Percentiles rank a stretch among this genome's conserved stretches.
Conservation (phyloP, 2,888 invertebrate species). For the Microplitis manilae region DNA sequence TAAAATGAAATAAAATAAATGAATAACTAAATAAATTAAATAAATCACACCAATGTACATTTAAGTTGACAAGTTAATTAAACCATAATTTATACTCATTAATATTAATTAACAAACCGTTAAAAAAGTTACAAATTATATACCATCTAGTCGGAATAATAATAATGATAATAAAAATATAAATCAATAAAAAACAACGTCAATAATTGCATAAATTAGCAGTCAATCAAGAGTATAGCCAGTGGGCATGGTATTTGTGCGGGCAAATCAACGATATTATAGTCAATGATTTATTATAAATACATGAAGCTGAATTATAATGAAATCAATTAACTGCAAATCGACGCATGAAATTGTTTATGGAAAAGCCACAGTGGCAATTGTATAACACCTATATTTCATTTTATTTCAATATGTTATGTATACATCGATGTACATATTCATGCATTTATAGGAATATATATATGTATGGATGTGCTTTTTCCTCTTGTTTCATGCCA, state of each 20-base stretch:
- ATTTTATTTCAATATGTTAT: slow-evolving; percentile 1
- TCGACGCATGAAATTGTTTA: slow-evolving; percentile 29
- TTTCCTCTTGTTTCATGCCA: slow-evolving; percentile 24
- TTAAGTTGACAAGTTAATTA: slow-evolving; percentile 24
- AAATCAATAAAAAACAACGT: not conserved
- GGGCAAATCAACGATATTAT: slow-evolving; percentile 7
- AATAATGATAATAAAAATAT: not conserved
- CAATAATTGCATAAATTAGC: slow-evolving; percentile 20
- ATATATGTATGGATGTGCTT: not conserved
- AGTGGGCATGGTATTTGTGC: not conserved
- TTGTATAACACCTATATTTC: not conserved
- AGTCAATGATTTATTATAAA: slow-evolving; percentile 24
- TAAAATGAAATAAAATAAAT: slow-evolving; percentile 8
- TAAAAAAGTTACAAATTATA: not conserved
- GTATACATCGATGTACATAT: slow-evolving; percentile 16
- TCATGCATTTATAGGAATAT: not conserved
- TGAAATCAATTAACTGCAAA: slow-evolving; percentile 26
- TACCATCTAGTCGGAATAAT: not conserved
- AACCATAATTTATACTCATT: slow-evolving; percentile 13
- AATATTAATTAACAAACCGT: slow-evolving; percentile 16
- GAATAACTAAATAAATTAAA: not conserved
- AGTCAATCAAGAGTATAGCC: not conserved
- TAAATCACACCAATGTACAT: slow-evolving; percentile 6
- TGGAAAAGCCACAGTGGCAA: slow-evolving; percentile 8
- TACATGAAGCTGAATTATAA: slow-evolving; percentile 25